A percentile compares a stretch with the other conserved stretches of the same genome.
phyloP scores from a whole-genome alignment of 2,113 vertebrate species.

The Pterocles orientalis region DNA sequence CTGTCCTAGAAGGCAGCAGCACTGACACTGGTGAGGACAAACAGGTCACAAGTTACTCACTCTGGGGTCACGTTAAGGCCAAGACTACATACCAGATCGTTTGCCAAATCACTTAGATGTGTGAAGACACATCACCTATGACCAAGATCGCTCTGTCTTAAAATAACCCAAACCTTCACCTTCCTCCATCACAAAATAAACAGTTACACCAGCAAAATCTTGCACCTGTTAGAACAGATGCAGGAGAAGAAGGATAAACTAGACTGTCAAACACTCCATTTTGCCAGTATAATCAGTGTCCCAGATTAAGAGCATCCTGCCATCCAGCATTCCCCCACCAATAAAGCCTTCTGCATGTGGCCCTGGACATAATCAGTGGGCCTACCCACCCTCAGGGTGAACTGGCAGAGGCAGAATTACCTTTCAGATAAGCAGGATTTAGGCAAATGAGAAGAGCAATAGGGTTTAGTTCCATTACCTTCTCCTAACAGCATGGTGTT shows the following conservation, averaged over 20 bases:
- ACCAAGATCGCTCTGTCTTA: not conserved
- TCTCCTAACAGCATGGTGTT: not conserved
- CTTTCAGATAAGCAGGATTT: not conserved
- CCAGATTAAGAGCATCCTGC: not conserved
- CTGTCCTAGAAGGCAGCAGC: not conserved
- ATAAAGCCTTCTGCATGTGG: not conserved
- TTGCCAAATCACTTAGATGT: not conserved
- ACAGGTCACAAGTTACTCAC: conserved; percentile 29
- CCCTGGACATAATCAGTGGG: not conserved
- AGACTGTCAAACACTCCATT: not conserved
- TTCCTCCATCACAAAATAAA: not conserved
- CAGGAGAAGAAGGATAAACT: not conserved
- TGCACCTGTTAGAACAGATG: not conserved
- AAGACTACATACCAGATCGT: not conserved
- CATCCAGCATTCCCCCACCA: not conserved
- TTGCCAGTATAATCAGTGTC: not conserved
- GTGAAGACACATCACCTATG: not conserved
- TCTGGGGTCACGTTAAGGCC: not conserved
- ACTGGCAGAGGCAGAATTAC: not conserved
- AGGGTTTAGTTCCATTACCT: not conserved
- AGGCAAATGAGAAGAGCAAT: not conserved
- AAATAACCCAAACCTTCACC: not conserved
- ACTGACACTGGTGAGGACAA: not conserved
- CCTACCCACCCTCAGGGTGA: not conserved
- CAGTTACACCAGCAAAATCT: not conserved